Conservation (phyloP, 1,140 invertebrate species). For the Xylocopa sonorina region DNA sequence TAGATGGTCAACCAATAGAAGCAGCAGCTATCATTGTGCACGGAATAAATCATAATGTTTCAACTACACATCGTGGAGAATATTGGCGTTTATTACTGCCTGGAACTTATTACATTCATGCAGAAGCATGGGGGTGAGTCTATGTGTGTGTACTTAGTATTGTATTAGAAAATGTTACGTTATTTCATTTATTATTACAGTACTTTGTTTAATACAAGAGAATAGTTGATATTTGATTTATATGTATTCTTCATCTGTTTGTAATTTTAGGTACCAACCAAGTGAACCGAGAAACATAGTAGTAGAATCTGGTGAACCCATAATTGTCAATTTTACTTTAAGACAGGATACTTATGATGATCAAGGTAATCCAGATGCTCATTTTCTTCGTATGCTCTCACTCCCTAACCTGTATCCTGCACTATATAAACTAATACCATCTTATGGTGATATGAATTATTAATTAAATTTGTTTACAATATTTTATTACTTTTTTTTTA, state of each 20-base stretch:
- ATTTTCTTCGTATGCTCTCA: conserved; percentile 72
- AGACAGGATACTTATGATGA: conserved; percentile 66
- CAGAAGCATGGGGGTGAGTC: conserved; percentile 88
- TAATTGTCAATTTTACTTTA: conserved; percentile 82
- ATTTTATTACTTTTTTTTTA: conserved; percentile 26
- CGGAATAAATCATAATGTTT: conserved; percentile 88
- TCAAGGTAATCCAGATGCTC: conserved; percentile 77
- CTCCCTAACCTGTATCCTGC: conserved; percentile 67
- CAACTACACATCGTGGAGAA: conserved; percentile 89
- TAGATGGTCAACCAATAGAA: conserved; percentile 83
- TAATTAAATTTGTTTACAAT: conserved; percentile 55
- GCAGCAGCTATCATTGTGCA: conserved; percentile 88
- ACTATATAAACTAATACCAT: conserved; percentile 58
- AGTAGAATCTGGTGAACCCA: conserved; percentile 74
- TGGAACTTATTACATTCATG: conserved; percentile 89
- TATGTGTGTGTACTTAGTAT: conserved; percentile 6
- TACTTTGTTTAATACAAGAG: not conserved
- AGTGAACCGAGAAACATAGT: conserved; percentile 75
- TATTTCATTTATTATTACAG: no score
- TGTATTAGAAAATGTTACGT: not conserved
- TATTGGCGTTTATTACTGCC: conserved; percentile 94
- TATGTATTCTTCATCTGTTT: conserved; percentile 34
- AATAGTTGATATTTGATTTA: not conserved
- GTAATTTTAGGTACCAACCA: conserved; percentile 76
- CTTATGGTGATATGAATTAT: conserved; percentile 61